These are phyloP conservation scores for Lepus americanus DNA, from an alignment of 2,113 vertebrate genomes.

Conservation along the genomic window DNA sequence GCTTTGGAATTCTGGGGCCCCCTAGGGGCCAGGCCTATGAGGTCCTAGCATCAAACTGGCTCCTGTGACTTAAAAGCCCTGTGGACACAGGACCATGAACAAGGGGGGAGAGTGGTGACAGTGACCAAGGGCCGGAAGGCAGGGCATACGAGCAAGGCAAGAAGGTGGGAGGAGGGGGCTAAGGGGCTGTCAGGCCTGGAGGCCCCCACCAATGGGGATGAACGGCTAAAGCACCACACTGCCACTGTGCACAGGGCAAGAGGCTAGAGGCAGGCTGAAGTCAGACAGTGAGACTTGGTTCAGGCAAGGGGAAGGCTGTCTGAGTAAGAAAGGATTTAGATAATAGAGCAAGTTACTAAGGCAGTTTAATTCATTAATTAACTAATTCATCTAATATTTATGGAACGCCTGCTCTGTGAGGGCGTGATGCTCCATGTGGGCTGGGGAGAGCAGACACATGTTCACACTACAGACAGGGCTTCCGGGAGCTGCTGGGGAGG, in stretches of 20 bases:
- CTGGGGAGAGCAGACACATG: background rate
- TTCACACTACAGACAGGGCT: background rate
- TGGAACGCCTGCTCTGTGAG: constrained; percentile 53
- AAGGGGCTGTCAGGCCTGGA: background rate
- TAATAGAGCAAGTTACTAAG: constrained; percentile 69
- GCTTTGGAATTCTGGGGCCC: background rate
- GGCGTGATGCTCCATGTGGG: constrained; percentile 26
- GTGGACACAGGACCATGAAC: background rate
- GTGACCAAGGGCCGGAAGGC: background rate
- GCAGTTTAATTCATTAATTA: constrained; percentile 79
- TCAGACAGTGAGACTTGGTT: background rate
- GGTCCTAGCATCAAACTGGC: fast-evolving
- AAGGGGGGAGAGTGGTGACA: background rate
- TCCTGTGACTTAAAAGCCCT: background rate
- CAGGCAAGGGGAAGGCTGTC: background rate
- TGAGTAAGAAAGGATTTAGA: constrained; percentile 61
- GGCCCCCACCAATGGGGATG: background rate
- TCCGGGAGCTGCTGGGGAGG: background rate
- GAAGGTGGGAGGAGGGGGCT: background rate
- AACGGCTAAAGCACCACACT: background rate
- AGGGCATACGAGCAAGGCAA: background rate
- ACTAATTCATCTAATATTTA: constrained; percentile 76
- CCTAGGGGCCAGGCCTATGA: background rate
- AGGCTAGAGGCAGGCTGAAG: background rate
- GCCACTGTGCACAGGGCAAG: background rate